These are phyloP conservation scores for Melospiza melodia DNA, from an alignment of 2,113 vertebrate genomes.

Conservation along the genomic window DNA sequence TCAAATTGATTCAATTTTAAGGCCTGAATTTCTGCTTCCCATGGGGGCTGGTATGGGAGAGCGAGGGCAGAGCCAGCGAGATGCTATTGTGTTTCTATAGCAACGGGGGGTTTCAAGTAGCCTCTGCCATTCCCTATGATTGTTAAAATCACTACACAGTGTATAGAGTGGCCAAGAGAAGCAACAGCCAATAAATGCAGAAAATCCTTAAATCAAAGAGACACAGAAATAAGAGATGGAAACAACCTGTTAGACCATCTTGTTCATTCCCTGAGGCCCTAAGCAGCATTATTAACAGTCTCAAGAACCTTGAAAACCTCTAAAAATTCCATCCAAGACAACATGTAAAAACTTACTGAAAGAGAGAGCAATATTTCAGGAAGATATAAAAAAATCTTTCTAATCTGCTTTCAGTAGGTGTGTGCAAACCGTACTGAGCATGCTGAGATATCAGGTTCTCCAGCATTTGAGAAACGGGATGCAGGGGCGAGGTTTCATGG, in stretches of 20 bases:
- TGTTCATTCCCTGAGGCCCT: not conserved
- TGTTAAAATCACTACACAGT: conserved; percentile 15
- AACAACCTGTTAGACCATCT: conserved; percentile 46
- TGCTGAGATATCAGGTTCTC: not conserved
- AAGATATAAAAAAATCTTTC: conserved; percentile 1
- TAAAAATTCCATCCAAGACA: conserved; percentile 21
- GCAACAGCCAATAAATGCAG: conserved; percentile 40
- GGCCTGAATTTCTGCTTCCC: conserved; percentile 46
- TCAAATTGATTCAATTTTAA: conserved; percentile 64
- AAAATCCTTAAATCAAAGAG: conserved; percentile 63
- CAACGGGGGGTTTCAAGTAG: conserved; percentile 31
- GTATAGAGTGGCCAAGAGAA: conserved; percentile 38
- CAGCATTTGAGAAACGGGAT: not conserved
- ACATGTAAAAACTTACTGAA: conserved; percentile 38
- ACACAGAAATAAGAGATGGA: conserved; percentile 34
- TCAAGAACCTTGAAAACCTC: conserved; percentile 40
- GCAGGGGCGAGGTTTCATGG: not conserved
- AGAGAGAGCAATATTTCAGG: conserved; percentile 15
- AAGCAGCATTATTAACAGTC: conserved; percentile 26
- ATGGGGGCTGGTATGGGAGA: conserved; percentile 10
- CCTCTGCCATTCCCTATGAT: conserved; percentile 35
- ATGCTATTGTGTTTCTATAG: conserved; percentile 62
- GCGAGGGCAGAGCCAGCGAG: conserved; percentile 21
- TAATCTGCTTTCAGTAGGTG: not conserved
- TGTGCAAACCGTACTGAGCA: accelerated